Base-by-base conservation (phyloP, 1,140 invertebrate species). In the Dendrolimus punctatus region DNA sequence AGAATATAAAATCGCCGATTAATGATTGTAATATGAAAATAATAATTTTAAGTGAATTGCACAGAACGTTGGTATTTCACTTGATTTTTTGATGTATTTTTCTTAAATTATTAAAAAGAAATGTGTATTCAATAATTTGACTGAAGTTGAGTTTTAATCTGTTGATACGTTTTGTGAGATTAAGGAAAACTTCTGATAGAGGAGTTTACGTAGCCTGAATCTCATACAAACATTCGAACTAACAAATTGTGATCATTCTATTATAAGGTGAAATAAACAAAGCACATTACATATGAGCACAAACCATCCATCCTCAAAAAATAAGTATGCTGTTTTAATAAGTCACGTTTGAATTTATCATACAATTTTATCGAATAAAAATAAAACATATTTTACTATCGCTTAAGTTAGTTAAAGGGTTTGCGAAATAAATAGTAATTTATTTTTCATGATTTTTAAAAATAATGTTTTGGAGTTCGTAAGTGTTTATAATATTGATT, bases 301-400 rank as follows among this genome's bases (percentile, higher is more conserved):
- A 84, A 86, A 86, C 78, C 76, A 83, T 84, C 83, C 83, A 81
- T 84, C 80, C 78, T 81, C 75, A 76, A 76, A 85, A 64, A 82
- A 62, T 69, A 67, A 81, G 66, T 80, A 80, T 67, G 73, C 76
- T 79, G 74, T 85, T 85, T 75, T 71, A 76, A 73, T 81, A 74
- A 82, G 62, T 83, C 78, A 83, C 80, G 80, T 84, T 86, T 86
- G 76, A 86, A 86, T 86, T 86, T 86, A 86, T 82, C 73, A 86
- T 83, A 85, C 80, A 86, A 83, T 86, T 86, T 86, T 85, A 84
- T 83, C 71, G 79, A 81, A 82, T 80, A 79, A 72, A 76, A 67
- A 57, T 51, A 73, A 75, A 77, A 80, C 6, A 23, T 79, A 82
- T 83, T 85, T 82, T 84, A 83, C 71, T 83, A 83, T 82, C 71